A percentile compares a stretch with the other conserved stretches of the same genome.
These are phyloP conservation scores for Pterobdella sp. DNA, from an alignment of 2,888 invertebrate species.

Conservation along the genomic window DNA sequence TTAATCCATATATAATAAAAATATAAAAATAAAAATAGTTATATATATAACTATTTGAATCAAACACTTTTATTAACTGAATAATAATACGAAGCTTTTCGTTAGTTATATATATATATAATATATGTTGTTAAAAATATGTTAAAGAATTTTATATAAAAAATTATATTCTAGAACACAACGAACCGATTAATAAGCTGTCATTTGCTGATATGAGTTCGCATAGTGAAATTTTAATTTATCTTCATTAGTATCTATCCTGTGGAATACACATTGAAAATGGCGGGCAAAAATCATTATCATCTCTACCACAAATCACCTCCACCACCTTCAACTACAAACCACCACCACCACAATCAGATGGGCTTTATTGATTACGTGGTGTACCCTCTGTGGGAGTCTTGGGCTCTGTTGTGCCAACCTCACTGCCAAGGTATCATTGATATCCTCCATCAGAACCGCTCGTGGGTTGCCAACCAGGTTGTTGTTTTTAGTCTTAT, in stretches of 20 bases:
- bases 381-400: slow-evolving; percentile 98
- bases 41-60: too few species aligned
- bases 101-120: too few species aligned
- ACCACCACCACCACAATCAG: slow-evolving; percentile 47
- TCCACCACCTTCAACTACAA: neutral
- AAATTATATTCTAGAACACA: neutral
- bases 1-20: too few species aligned
- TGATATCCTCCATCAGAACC: slow-evolving; percentile 93
- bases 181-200: neutral
- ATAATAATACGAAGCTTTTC: too few species aligned
- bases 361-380: slow-evolving; percentile 99
- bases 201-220: neutral
- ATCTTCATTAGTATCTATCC: too few species aligned
- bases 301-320: too few species aligned
- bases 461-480: slow-evolving; percentile 64
- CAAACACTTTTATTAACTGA: too few species aligned
- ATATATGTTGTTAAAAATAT: too few species aligned
- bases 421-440: slow-evolving; percentile 97
- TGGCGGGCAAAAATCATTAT: too few species aligned
- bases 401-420: slow-evolving; percentile 97
- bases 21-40: too few species aligned
- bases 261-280: too few species aligned
- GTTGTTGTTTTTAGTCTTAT: neutral
- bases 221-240: neutral
- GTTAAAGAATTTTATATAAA: neutral